Evolutionary conservation across 2,113 vertebrate species (phyloP).

Genomic region (Anguilla rostrata): DNA sequence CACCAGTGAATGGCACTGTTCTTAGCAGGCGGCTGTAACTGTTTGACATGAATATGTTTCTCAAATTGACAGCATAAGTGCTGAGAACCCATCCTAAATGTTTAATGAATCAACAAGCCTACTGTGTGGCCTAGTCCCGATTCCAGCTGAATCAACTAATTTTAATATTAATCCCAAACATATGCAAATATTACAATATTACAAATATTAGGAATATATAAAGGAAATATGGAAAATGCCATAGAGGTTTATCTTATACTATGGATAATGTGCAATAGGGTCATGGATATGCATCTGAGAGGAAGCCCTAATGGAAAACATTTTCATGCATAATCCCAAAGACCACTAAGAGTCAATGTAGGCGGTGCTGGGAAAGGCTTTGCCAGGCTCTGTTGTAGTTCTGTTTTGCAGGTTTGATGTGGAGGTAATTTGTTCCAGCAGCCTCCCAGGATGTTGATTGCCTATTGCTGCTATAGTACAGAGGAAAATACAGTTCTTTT

Average conservation of each 20-base stretch:
- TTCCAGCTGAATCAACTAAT: background rate
- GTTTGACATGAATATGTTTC: background rate
- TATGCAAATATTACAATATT: too few relatives aligned
- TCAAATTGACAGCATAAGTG: background rate
- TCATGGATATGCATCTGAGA: too few relatives aligned
- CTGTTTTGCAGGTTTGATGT: conserved; percentile 9
- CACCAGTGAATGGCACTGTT: background rate
- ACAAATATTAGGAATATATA: too few relatives aligned
- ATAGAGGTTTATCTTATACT: too few relatives aligned
- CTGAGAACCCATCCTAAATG: background rate
- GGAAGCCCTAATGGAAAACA: too few relatives aligned
- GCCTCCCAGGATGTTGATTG: conserved; percentile 20
- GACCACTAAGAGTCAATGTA: background rate
- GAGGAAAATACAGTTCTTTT: conserved; percentile 15
- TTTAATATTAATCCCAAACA: background rate
- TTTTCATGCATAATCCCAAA: too few relatives aligned
- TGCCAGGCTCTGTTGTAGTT: background rate
- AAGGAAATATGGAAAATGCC: too few relatives aligned
- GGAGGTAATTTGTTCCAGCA: conserved; percentile 31
- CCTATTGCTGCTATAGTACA: conserved; percentile 1
- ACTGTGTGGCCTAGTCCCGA: background rate
- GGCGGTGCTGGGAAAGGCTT: background rate
- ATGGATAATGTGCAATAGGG: too few relatives aligned
- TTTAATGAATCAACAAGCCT: background rate
- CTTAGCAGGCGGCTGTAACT: background rate